Conservation (phyloP, 2,797 vertebrate genomes). For the Limnodromus scolopaceus region DNA sequence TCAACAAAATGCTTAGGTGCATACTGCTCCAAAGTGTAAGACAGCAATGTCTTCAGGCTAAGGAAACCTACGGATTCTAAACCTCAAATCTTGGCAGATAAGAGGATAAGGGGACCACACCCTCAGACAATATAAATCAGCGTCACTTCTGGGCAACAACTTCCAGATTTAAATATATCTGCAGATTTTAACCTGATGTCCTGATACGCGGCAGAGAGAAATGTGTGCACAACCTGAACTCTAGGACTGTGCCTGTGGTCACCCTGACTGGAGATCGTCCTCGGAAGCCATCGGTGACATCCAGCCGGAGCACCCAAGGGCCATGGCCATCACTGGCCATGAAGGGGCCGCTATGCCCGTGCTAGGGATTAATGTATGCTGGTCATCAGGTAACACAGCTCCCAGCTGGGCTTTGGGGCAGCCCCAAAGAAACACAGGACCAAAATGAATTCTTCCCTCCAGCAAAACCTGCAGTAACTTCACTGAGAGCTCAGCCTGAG, state of each 20-base stretch:
- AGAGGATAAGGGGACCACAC: background rate
- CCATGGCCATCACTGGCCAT: background rate
- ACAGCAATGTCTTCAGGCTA: background rate
- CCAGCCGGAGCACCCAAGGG: background rate
- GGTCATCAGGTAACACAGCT: accelerated
- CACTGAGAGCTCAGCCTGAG: background rate
- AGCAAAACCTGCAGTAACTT: background rate
- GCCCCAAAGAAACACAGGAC: background rate
- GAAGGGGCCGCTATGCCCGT: background rate
- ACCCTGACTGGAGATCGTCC: background rate
- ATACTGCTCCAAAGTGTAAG: background rate
- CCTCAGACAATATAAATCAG: background rate
- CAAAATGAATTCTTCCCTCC: background rate
- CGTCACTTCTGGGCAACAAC: background rate
- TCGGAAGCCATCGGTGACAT: background rate
- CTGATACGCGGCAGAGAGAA: background rate
- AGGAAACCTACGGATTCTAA: background rate
- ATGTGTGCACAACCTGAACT: background rate
- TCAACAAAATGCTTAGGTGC: background rate
- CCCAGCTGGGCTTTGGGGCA: too few relatives aligned
- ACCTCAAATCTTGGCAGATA: background rate
- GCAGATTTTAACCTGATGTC: background rate
- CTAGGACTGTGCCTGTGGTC: accelerated
- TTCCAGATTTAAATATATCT: background rate
- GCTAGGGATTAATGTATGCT: too few relatives aligned